Conservation (phyloP, 37 sponge, comb jelly and placozoan genomes). For the Petrosia ficiformis region DNA sequence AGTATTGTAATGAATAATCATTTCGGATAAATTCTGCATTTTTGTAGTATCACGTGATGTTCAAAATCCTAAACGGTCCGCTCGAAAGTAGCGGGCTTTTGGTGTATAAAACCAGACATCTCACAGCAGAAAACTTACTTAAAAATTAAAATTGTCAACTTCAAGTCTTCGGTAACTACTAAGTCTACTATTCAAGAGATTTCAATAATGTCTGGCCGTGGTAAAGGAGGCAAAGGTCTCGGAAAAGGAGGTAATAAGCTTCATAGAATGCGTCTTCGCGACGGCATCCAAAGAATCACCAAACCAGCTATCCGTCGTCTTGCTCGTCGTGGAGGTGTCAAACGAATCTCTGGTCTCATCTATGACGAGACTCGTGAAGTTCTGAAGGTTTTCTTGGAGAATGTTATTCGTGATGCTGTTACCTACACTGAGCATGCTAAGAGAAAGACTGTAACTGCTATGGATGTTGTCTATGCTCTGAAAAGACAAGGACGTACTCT, state of each 20-base stretch:
- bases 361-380: slow-evolving; percentile 98
- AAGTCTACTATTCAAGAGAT: no score
- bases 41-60: no score
- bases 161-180: no score
- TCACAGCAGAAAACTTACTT: no score
- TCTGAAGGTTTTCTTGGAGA: slow-evolving; percentile 96
- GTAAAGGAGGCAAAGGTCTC: slow-evolving; percentile 97
- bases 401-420: slow-evolving; percentile 97
- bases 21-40: no score
- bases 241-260: slow-evolving; percentile 99
- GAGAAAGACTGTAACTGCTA: slow-evolving; percentile 98
- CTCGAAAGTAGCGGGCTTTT: no score
- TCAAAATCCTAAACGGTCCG: no score
- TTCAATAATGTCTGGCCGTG: slow-evolving; percentile 99
- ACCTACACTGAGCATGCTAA: slow-evolving; percentile 99
- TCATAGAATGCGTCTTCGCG: slow-evolving; percentile 96
- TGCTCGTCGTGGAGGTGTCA: slow-evolving; percentile 96
- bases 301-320: slow-evolving; percentile 98
- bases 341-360: slow-evolving; percentile 96
- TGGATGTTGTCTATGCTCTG: slow-evolving; percentile 98
- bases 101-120: no score
- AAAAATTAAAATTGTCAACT: no score
- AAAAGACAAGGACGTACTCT: slow-evolving; percentile 97
- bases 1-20: no score
- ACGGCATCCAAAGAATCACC: slow-evolving; percentile 98